Conservation (phyloP, 2,797 vertebrate species). For the Myripristis murdjan region DNA sequence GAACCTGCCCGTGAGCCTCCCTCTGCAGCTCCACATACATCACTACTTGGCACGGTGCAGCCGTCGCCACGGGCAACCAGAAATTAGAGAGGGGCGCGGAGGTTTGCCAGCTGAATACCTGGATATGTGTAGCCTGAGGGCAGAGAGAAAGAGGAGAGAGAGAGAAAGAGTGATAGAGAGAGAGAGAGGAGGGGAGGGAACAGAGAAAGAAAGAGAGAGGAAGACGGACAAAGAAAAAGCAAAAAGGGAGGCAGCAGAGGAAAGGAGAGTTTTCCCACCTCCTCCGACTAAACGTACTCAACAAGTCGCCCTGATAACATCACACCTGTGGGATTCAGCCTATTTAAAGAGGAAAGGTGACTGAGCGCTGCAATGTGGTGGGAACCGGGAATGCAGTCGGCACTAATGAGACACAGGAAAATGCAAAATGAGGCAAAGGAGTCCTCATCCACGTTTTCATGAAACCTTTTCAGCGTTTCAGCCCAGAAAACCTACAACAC, state of each 20-base stretch:
- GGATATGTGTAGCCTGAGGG: conserved; percentile 45
- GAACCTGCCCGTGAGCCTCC: conserved; percentile 39
- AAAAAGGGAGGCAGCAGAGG: not conserved
- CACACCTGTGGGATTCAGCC: not conserved
- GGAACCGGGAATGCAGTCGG: not conserved
- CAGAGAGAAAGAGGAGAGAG: not conserved
- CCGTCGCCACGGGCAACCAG: conserved; percentile 57
- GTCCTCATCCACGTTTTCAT: too few species aligned
- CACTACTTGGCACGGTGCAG: conserved; percentile 45
- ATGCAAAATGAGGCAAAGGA: too few species aligned
- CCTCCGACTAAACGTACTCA: not conserved
- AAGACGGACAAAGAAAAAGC: not conserved
- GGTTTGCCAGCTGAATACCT: conserved; percentile 58
- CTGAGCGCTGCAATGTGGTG: too few species aligned
- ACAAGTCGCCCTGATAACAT: conserved; percentile 18
- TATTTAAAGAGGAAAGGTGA: too few species aligned
- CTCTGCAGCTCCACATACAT: conserved; percentile 51
- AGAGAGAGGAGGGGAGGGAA: not conserved
- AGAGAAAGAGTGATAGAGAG: too few species aligned
- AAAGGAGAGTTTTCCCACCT: not conserved
- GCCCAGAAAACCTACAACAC: too few species aligned
- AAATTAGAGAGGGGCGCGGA: conserved; percentile 60
- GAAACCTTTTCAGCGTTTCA: too few species aligned
- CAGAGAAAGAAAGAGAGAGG: not conserved
- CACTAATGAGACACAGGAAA: too few species aligned